Evolutionary conservation across 2,888 invertebrate species (phyloP), one percentile per base, ranked within the genome.

Genomic region (Maniola hyperantus): DNA sequence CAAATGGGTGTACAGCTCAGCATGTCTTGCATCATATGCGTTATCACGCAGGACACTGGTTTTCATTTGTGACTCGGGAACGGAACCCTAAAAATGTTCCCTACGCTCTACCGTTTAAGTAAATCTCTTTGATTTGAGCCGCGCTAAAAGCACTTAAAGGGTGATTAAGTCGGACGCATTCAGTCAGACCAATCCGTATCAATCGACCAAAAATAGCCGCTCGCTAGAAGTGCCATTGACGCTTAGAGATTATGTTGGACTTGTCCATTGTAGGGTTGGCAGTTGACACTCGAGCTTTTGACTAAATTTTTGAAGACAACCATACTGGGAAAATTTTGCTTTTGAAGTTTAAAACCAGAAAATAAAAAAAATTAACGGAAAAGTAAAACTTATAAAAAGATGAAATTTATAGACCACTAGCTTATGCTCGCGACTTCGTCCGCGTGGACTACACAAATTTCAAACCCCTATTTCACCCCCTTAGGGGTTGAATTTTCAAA

Each of bases 121-220:
- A 54, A 26, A 55, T 39, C 36, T 55, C 55, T 34, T 55, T 10
- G 36, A 39, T 39, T 18, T 20, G 20, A 65, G 50, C 36, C 44
- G 11, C 10, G 10, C 65, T 54, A 61, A 60, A 65, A 60, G 60
- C 65, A 60, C 36, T 65, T 61, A 54, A 55, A 54, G 46, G 54
- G 65, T 65, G 65, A 63, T 63, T 63, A 63, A 15, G 15, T 15
- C n/a, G 44, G 36, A 53, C 44, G 33, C 26, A 13, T 44, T 39
- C 42, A 54, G 53, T 63, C 53, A 44, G 39, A 59, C 33, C 18
- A 44, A 69, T 66, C 69, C 63, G 60, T 57, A 66, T 60, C 69
- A 60, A 57, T 59, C 60, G 69, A 64, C 69, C 69, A 69, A 69
- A 69, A 69, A 66, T 66, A 61, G 65, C 53, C 66, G 58, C 44